phyloP scores from a whole-genome alignment of 2,888 invertebrate species.

The Salpingus planirostris region DNA sequence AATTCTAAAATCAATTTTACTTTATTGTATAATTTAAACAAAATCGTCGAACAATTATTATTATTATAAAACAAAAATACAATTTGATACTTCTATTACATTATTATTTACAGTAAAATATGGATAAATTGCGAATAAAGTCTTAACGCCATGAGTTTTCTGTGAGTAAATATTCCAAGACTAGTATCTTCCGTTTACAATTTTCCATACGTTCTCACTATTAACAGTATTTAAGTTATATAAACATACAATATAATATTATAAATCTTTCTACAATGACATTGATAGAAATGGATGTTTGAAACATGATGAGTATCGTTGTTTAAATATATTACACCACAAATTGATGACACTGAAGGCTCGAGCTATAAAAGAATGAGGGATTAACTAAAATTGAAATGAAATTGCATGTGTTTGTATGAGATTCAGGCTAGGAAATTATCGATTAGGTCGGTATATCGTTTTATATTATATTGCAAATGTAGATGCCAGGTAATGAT shows the following conservation, averaged over 20 bases:
- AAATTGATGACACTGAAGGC: constrained; percentile 12
- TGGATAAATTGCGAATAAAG: constrained; percentile 21
- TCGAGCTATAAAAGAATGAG: constrained; percentile 4
- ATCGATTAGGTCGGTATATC: too few relatives aligned
- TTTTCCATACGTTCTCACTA: constrained; percentile 13
- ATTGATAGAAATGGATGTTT: constrained; percentile 10
- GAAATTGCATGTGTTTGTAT: too few relatives aligned
- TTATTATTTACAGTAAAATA: constrained; percentile 25
- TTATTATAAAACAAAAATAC: constrained; percentile 23
- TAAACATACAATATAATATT: constrained; percentile 15
- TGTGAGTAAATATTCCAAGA: constrained; percentile 18
- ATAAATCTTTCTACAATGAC: constrained; percentile 14
- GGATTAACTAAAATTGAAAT: too few relatives aligned
- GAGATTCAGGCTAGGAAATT: too few relatives aligned
- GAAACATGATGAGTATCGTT: constrained; percentile 18
- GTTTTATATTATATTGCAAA: too few relatives aligned
- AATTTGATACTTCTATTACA: constrained; percentile 23
- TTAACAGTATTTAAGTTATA: constrained; percentile 14
- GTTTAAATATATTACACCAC: constrained; percentile 14
- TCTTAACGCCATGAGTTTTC: constrained; percentile 23
- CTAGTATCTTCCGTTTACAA: constrained; percentile 12
- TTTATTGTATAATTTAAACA: constrained; percentile 23
- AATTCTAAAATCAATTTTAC: constrained; percentile 19
- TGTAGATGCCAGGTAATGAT: too few relatives aligned
- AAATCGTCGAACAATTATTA: constrained; percentile 22